Conservation (phyloP, 1,140 invertebrate genomes). For the Pentalonia nigronervosa region DNA sequence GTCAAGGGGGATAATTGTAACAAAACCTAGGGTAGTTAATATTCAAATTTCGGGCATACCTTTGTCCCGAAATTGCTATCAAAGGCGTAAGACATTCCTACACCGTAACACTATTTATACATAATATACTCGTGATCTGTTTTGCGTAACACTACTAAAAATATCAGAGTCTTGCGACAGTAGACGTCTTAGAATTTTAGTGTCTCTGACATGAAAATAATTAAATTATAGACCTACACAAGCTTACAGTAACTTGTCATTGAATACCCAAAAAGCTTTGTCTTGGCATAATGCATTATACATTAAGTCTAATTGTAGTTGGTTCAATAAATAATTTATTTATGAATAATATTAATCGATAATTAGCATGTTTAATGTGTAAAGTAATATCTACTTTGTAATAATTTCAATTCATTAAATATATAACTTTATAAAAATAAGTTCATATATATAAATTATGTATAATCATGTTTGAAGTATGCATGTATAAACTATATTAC, state of each 20-base stretch:
- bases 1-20: slow-evolving; percentile 25
- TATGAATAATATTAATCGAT: background rate
- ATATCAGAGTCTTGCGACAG: background rate
- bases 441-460: background rate
- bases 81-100: background rate
- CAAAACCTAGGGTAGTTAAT: slow-evolving; percentile 22
- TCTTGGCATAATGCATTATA: background rate
- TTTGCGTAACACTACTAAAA: background rate
- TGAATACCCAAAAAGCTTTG: background rate
- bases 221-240: background rate
- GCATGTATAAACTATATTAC: background rate
- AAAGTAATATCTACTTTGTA: background rate
- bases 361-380: background rate
- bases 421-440: background rate
- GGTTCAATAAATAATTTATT: background rate
- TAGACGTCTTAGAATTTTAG: background rate
- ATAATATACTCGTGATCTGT: background rate
- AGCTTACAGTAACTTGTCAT: background rate
- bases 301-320: background rate
- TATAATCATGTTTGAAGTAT: background rate
- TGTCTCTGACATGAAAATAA: background rate
- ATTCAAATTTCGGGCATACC: slow-evolving; percentile 25
- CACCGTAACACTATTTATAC: background rate
- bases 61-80: slow-evolving; percentile 8
- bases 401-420: background rate